Evolutionary conservation across 1,140 invertebrate species (phyloP), one percentile per base, ranked within the genome.

Genomic region (Caligus rogercresseyi): DNA sequence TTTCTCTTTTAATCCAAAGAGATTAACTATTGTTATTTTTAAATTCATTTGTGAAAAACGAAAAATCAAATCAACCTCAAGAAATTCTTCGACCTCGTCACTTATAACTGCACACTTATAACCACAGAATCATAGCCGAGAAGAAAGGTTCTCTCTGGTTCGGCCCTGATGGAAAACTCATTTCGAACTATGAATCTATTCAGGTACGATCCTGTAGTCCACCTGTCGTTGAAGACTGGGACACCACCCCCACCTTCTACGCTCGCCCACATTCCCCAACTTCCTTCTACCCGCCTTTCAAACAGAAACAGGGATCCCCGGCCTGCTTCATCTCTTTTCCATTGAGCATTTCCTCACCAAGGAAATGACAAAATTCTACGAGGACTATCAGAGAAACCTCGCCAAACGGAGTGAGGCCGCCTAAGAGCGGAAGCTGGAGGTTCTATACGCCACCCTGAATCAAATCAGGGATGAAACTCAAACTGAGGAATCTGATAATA

Each of bases 321-420:
- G 7, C 7, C 7, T 7, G n/a, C n/a, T 11, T n/a, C n/a, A 57
- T 57, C 23, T 57, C 13, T 57, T 57, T 25, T 57, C 55, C 20
- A 19, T 57, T 13, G 55, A 57, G 25, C 55, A 57, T 25, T 57
- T 19, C 25, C 55, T 57, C 3, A 57, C 55, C 20, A 57, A 23
- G 20, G n/a, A 43, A n/a, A 43, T 43, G 7, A n/a, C n/a, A 43
- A n/a, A 43, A 43, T 43, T 43, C n/a, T 43, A 43, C n/a, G 31
- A 43, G n/a, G 31, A 43, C 7, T 43, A 43, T n/a, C 7, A 43
- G n/a, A 43, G n/a, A 7, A 43, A 43, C n/a, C n/a, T 43, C 7
- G n/a, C 31, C n/a, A 7, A 43, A 11, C 7, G 31, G n/a, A 43
- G 31, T 7, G 31, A 43, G 7, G 7, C 31, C n/a, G 31, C 31